Evolutionary conservation across 2,113 vertebrate species (phyloP), one percentile per base, ranked within the genome.

Genomic region (Ibidorhyncha struthersii): DNA sequence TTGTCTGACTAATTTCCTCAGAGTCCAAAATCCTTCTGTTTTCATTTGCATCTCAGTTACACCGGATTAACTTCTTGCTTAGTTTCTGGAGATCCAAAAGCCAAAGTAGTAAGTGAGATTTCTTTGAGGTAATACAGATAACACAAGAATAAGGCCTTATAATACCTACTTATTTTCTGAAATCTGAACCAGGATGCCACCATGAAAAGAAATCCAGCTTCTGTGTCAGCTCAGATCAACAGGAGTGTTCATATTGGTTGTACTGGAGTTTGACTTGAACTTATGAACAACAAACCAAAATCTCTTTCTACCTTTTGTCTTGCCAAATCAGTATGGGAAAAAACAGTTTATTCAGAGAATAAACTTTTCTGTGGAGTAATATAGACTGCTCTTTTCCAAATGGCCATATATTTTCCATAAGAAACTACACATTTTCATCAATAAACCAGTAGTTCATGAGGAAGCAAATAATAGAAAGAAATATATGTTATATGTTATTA

Each of bases 241-340:
- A 34, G 9, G 1, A 89, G 2, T 5, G 1, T 53, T 66, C 5
- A 12, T 58, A 8, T 21, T 71, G 41, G 4, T 56, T 0, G 0
- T 40, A 67, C 5, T 34, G 1, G 0, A 78, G 8, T 91, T 83
- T 59, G 19, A 66, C 6, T 80, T 38, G 41, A 62, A 77, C 6
- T 6, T 36, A 30, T 15, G 47, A 61, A 27, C 8, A 87, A 5
- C 10, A 69, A 66, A 73, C 6, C 4, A 63, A 95, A 95, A 81
- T 66, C 3, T 73, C 13, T 50, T 34, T 59, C 23, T 40, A 34
- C 2, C 1, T 40, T 87, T 74, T 72, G 3, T 56, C 43, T 86
- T 92, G 21, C 9, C n/a, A 86, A 70, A 85, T 43, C 32, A 41
- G 7, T 30, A 12, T 16, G 7, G 25, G n/a, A 14, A 74, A 63